A percentile compares a stretch with the other conserved stretches of the same genome.
phyloP scores from a whole-genome alignment of 2,113 vertebrate genomes.

The Hemicordylus capensis region DNA sequence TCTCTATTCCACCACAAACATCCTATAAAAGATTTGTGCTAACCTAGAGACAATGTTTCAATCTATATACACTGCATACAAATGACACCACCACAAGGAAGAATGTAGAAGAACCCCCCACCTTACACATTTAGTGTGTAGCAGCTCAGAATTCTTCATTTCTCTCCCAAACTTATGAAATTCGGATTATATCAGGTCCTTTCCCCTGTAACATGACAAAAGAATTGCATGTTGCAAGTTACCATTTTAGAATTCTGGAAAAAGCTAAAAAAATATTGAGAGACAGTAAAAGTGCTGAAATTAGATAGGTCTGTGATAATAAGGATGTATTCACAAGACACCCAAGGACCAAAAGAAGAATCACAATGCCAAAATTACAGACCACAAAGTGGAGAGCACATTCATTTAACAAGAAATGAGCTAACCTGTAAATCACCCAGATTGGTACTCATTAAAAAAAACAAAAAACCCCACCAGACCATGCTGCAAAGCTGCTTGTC shows the following conservation, averaged over 20 bases:
- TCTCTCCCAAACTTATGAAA: not conserved
- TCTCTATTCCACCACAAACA: not conserved
- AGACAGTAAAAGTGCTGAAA: not conserved
- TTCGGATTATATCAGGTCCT: not conserved
- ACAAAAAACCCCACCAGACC: too few species aligned
- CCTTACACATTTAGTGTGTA: not conserved
- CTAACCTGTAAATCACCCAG: not conserved
- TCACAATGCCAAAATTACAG: not conserved
- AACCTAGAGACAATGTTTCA: not conserved
- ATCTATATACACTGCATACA: not conserved
- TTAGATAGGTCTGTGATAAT: not conserved
- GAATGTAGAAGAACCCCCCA: not conserved
- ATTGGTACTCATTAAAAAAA: not conserved
- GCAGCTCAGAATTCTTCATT: not conserved
- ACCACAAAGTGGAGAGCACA: not conserved
- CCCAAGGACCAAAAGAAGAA: not conserved
- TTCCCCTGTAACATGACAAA: not conserved
- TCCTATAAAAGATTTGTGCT: not conserved
- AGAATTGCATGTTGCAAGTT: not conserved
- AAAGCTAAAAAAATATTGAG: too few species aligned
- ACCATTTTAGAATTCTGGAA: not conserved
- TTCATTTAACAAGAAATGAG: not conserved
- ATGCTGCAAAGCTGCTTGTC: not conserved
- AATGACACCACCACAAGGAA: not conserved
- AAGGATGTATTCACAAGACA: not conserved